Base-by-base conservation (phyloP, 2,113 vertebrate genomes). In the Vicugna pacos region DNA sequence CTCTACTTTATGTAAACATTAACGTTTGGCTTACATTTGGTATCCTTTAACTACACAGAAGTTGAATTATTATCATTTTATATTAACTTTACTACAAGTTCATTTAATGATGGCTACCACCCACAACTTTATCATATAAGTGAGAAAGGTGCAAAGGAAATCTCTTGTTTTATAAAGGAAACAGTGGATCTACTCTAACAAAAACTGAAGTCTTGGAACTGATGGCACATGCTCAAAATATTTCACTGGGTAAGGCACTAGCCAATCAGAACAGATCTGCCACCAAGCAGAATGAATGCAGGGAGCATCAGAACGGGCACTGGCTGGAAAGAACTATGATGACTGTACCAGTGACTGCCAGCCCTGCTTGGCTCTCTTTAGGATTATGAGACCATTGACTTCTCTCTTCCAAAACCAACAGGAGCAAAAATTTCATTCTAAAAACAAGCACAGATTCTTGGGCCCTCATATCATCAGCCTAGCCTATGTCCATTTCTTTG, bases 81-180 rank as follows among this genome's bases (percentile, higher is more conserved):
- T 10, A 93, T 77, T 9, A 60, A 22, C 15, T 84, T 76, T 20
- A 69, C 26, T 62, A 90, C 60, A 26, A 87, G 69, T 62, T 62
- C 32, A 77, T 67, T 73, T 85, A 46, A 42, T n/a, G 0, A 60
- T 58, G 50, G 19, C 35, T 77, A 15, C 30, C 13, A 58, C 24
- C 42, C 35, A 64, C 20, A 92, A 65, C 93, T 88, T 85, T 75
- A 81, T 35, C 82, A 42, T 5, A 13, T 32, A 60, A 70, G 13
- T 88, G 28, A 77, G 77, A 82, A 86, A 92, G 89, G 6, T 32
- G 14, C 60, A 88, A 97, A 94, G 52, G 20, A 91, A 77, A 48
- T 84, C 15, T 56, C 46, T 30, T 28, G 10, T 72, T 73, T 87
- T 92, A 60, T 94, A 62, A 90, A 91, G 94, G 91, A 94, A 93